Percentiles rank a stretch among this genome's conserved stretches.
Conservation (phyloP, 1,140 invertebrate genomes). For the Varroa destructor region DNA sequence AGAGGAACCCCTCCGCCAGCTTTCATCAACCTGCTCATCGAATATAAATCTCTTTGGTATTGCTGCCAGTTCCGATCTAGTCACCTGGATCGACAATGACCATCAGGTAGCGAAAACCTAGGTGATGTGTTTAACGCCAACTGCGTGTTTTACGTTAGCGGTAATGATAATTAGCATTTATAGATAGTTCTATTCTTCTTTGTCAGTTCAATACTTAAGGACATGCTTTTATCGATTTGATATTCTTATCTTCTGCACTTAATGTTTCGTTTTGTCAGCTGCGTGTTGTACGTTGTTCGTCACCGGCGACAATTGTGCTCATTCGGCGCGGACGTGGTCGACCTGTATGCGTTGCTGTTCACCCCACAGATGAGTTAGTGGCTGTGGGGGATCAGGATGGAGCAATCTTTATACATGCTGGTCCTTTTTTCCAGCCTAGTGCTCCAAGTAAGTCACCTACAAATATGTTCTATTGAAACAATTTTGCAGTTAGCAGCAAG, state of each 20-base stretch:
- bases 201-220: too few species aligned
- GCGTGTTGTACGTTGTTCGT: background rate
- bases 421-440: background rate
- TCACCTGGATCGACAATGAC: background rate
- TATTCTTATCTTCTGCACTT: background rate
- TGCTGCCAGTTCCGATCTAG: slow-evolving; percentile 1
- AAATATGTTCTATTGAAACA: too few species aligned
- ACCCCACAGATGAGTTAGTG: slow-evolving; percentile 3
- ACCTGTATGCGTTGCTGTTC: background rate
- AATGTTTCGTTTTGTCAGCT: background rate
- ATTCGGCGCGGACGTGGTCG: too few species aligned
- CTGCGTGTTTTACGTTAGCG: too few species aligned
- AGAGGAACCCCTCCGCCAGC: background rate
- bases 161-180: too few species aligned
- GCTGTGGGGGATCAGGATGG: background rate
- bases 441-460: too few species aligned
- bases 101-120: background rate
- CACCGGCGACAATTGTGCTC: too few species aligned
- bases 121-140: too few species aligned
- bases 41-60: background rate
- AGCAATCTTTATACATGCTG: background rate
- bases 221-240: background rate
- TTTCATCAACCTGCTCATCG: background rate
- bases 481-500: too few species aligned
- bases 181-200: too few species aligned